A percentile compares a stretch with the other conserved stretches of the same genome.
These are phyloP conservation scores for Echinarachnius parma DNA, from an alignment of 53 echinoderm and acorn worm species.

Conservation along the genomic window DNA sequence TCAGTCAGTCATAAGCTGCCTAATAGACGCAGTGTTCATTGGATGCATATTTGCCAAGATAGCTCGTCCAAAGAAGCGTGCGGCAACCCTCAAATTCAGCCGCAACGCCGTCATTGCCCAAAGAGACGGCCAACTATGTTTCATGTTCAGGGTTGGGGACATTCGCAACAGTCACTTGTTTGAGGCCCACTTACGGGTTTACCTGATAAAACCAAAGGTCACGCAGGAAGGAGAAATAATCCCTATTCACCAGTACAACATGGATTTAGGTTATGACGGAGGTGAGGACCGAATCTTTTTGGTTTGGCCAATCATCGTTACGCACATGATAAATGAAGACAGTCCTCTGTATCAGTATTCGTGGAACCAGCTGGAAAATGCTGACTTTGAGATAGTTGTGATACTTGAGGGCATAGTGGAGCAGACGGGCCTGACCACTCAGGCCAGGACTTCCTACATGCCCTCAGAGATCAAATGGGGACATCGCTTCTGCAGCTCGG, in stretches of 20 bases:
- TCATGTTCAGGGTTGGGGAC: slow-evolving; percentile 96
- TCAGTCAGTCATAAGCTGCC: slow-evolving; percentile 85
- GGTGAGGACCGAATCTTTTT: slow-evolving; percentile 92
- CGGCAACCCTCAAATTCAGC: slow-evolving; percentile 90
- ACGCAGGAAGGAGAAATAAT: slow-evolving; percentile 95
- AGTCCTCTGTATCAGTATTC: slow-evolving; percentile 90
- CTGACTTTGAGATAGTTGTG: slow-evolving; percentile 96
- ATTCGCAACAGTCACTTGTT: slow-evolving; percentile 92
- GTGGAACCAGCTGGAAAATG: slow-evolving; percentile 58
- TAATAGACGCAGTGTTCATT: slow-evolving; percentile 92
- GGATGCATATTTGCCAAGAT: slow-evolving; percentile 97
- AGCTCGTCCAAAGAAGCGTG: slow-evolving; percentile 94
- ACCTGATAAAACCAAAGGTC: slow-evolving; percentile 78
- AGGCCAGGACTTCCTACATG: slow-evolving; percentile 90
- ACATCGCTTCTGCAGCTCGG: slow-evolving; percentile 73
- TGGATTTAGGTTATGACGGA: slow-evolving; percentile 78
- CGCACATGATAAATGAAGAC: slow-evolving; percentile 75
- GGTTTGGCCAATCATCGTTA: slow-evolving; percentile 92
- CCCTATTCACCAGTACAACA: slow-evolving; percentile 80
- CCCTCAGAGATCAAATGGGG: slow-evolving; percentile 93
- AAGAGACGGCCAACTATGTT: slow-evolving; percentile 82
- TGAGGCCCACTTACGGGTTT: slow-evolving; percentile 89
- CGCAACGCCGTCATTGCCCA: slow-evolving; percentile 85
- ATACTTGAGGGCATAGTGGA: slow-evolving; percentile 96
- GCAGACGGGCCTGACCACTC: slow-evolving; percentile 95